Conservation (phyloP, 1,140 invertebrate genomes). For the Littorina saxatilis region DNA sequence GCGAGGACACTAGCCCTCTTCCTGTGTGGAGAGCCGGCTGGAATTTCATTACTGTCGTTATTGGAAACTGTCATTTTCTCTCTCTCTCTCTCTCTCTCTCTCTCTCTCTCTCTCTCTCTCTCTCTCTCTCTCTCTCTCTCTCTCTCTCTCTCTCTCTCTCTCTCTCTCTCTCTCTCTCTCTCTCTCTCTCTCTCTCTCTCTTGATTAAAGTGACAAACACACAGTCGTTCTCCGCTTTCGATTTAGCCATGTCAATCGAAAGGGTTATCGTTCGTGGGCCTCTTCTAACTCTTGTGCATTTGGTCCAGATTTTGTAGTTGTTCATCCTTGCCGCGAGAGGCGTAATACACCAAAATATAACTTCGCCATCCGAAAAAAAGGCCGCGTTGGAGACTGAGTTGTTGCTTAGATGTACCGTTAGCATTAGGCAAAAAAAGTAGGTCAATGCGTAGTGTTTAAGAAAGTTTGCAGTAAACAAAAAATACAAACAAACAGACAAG, state of each 20-base stretch:
- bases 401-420: no score
- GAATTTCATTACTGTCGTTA: not conserved
- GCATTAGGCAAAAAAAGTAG: no score
- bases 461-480: no score
- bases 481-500: no score
- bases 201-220: not conserved
- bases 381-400: no score
- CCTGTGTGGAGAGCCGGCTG: not conserved
- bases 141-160: not conserved
- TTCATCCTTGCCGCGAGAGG: no score
- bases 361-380: no score
- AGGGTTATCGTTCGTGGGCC: no score
- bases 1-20: not conserved
- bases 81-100: not conserved
- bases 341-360: no score
- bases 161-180: not conserved
- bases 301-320: no score
- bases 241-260: not conserved
- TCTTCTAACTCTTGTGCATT: no score
- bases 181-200: not conserved
- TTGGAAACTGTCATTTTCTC: not conserved
- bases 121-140: not conserved
- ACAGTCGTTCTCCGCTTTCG: not conserved
- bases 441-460: no score
- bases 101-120: not conserved